These are phyloP conservation scores for Drosophila picticornis DNA, from an alignment of 2,888 invertebrate species.

Conservation along the genomic window DNA sequence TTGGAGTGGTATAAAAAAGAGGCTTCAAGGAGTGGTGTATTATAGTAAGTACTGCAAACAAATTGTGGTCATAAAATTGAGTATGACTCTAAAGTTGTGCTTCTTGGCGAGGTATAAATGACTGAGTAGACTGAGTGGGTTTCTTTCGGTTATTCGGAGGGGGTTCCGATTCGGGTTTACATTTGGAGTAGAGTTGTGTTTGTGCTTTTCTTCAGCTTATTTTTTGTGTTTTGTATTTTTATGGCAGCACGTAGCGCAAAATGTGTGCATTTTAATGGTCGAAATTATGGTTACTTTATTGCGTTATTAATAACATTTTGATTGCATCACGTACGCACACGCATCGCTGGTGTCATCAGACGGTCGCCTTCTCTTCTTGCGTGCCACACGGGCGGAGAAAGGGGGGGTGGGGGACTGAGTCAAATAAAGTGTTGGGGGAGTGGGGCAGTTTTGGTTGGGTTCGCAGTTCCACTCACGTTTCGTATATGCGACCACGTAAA, in stretches of 20 bases:
- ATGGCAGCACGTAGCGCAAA: slow-evolving; percentile 64
- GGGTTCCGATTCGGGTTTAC: not conserved
- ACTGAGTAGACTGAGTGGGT: slow-evolving; percentile 1
- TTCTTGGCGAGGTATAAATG: slow-evolving; percentile 12
- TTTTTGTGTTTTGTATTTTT: slow-evolving; percentile 1
- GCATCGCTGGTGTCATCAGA: slow-evolving; percentile 57
- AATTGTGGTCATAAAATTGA: slow-evolving; percentile 43
- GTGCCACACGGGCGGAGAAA: not conserved
- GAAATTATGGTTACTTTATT: slow-evolving; percentile 79
- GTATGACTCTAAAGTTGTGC: slow-evolving; percentile 39
- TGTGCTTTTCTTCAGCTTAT: not conserved
- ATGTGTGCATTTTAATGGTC: slow-evolving; percentile 79
- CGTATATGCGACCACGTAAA: slow-evolving; percentile 66
- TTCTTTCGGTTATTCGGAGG: not conserved
- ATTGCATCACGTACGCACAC: slow-evolving; percentile 78
- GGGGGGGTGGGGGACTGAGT: not conserved
- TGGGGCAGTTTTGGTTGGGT: not conserved
- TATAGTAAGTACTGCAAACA: slow-evolving; percentile 14
- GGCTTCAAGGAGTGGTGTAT: not conserved
- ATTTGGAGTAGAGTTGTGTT: slow-evolving; percentile 18
- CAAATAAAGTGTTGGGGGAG: not conserved
- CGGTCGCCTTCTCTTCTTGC: slow-evolving; percentile 9
- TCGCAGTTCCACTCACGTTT: slow-evolving; percentile 53
- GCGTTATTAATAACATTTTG: slow-evolving; percentile 79
- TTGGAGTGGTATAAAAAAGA: slow-evolving; percentile 8